Conservation (phyloP, 2,113 vertebrate species). For the Epinephelus fuscoguttatus region DNA sequence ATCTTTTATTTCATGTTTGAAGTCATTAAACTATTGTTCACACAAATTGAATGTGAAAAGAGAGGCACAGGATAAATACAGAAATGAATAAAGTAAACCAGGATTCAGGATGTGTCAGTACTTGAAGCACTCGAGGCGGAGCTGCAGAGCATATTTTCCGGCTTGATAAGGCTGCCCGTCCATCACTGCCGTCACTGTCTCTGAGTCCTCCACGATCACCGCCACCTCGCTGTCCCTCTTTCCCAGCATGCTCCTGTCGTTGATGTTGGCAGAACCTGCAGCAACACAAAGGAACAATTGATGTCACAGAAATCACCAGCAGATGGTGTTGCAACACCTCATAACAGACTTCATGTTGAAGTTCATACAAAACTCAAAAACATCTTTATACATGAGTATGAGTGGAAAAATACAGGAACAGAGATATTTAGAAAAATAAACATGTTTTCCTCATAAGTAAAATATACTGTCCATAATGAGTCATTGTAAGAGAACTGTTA, state of each 20-base stretch:
- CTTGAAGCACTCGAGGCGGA: constrained; percentile 95
- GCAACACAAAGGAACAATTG: not conserved
- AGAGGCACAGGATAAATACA: not conserved
- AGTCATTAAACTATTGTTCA: too few relatives aligned
- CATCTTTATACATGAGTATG: too few relatives aligned
- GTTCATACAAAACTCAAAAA: not conserved
- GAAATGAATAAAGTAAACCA: not conserved
- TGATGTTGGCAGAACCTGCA: constrained; percentile 98
- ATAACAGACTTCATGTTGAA: not conserved
- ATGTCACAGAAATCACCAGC: constrained; percentile 4
- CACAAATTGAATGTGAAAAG: too few relatives aligned
- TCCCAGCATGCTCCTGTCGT: constrained; percentile 98
- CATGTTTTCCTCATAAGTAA: too few relatives aligned
- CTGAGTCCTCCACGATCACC: constrained; percentile 91
- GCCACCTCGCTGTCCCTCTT: constrained; percentile 98
- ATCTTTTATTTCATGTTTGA: too few relatives aligned
- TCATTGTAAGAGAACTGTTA: not conserved
- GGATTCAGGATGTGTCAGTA: constrained; percentile 57
- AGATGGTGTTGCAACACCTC: constrained; percentile 37
- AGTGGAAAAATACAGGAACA: not conserved
- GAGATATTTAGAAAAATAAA: too few relatives aligned
- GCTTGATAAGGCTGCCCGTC: constrained; percentile 89
- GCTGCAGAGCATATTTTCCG: constrained; percentile 86
- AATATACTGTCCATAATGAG: too few relatives aligned
- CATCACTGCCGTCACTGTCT: constrained; percentile 89